Conservation (phyloP, 2,113 vertebrate genomes). For the Elephas maximus region DNA sequence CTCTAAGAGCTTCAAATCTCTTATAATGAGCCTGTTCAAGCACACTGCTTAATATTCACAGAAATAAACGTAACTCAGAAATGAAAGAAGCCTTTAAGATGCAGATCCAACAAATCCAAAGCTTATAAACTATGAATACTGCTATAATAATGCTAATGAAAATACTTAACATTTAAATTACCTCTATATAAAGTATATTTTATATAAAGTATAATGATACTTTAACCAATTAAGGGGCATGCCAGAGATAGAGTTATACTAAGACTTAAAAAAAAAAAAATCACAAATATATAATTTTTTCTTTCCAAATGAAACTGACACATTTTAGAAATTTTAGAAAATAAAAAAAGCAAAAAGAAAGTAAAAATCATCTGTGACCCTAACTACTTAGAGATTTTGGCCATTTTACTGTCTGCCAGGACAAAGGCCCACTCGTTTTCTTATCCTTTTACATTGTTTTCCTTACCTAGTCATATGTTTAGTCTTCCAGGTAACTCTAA, state of each 20-base stretch:
- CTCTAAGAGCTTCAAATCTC: not conserved
- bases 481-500: slow-evolving; percentile 53
- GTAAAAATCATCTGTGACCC: slow-evolving; percentile 13
- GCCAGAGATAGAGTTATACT: not conserved
- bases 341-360: not conserved
- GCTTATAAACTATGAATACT: not conserved
- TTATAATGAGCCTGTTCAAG: not conserved
- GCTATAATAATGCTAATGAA: slow-evolving; percentile 19
- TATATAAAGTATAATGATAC: not conserved
- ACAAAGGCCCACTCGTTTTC: slow-evolving; percentile 45
- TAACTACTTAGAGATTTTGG: slow-evolving; percentile 21
- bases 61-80: slow-evolving; percentile 26
- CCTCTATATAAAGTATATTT: not conserved
- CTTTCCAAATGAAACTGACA: slow-evolving; percentile 29
- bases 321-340: slow-evolving; percentile 13
- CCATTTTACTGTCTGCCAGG: not conserved
- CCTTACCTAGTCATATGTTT: slow-evolving; percentile 42
- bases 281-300: not conserved
- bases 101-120: slow-evolving; percentile 3
- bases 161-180: slow-evolving; percentile 21
- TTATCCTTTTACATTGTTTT: not conserved
- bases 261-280: not conserved
- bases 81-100: slow-evolving; percentile 34
- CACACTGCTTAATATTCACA: slow-evolving; percentile 29
- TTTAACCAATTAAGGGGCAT: not conserved